Conservation (phyloP, 2,888 invertebrate genomes). For the Mythimna albipuncta region DNA sequence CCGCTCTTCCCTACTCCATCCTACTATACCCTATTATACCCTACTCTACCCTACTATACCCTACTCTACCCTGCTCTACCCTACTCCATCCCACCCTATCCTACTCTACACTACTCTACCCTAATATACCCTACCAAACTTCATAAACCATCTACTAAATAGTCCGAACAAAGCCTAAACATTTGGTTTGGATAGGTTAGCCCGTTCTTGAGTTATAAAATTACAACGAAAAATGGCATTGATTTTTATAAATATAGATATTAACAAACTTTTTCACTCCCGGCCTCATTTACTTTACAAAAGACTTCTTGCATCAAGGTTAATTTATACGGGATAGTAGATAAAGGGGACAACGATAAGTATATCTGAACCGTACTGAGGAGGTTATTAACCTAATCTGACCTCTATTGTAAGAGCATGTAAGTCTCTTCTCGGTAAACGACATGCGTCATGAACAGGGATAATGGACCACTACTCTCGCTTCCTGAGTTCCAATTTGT, state of each 20-base stretch:
- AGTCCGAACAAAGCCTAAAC: too few relatives aligned
- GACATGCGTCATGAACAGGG: constrained; percentile 37
- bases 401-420: constrained; percentile 22
- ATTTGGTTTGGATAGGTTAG: too few relatives aligned
- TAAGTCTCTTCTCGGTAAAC: constrained; percentile 25
- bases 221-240: too few relatives aligned
- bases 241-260: neutral
- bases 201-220: too few relatives aligned
- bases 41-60: too few relatives aligned
- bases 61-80: too few relatives aligned
- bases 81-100: too few relatives aligned
- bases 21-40: too few relatives aligned
- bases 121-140: too few relatives aligned
- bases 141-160: too few relatives aligned
- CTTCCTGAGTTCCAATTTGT: constrained; percentile 47
- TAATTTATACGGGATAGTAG: constrained; percentile 34
- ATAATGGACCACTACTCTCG: constrained; percentile 53
- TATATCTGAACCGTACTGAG: constrained; percentile 18
- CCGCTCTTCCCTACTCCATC: too few relatives aligned
- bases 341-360: constrained; percentile 42
- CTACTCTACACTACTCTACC: too few relatives aligned
- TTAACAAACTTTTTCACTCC: constrained; percentile 4
- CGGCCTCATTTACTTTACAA: constrained; percentile 21
- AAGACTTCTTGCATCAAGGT: constrained; percentile 41
- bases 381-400: constrained; percentile 33